phyloP scores from a whole-genome alignment of 2,113 vertebrate species.

The Suncus etruscus region DNA sequence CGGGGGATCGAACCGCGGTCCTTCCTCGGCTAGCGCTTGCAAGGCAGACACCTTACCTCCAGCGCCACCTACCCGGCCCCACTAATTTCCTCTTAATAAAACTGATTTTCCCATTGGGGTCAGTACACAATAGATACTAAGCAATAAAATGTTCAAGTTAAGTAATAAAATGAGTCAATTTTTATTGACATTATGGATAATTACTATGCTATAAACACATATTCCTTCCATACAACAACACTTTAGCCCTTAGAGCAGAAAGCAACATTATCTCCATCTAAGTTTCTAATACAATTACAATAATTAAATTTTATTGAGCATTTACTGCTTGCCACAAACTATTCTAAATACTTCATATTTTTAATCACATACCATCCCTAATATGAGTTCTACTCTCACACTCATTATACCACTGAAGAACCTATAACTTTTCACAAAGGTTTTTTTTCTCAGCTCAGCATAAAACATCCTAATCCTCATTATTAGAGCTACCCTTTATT shows the following conservation, averaged over 20 bases:
- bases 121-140: neutral
- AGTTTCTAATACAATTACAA: neutral
- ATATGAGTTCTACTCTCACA: neutral
- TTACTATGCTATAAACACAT: neutral
- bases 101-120: neutral
- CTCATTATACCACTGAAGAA: slow-evolving; percentile 5
- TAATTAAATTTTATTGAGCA: neutral
- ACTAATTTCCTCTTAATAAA: neutral
- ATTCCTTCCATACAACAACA: neutral
- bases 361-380: neutral
- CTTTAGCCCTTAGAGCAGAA: neutral
- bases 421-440: neutral
- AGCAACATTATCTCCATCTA: neutral
- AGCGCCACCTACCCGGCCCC: too few species aligned
- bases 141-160: slow-evolving; percentile 37
- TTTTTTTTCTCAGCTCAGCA: neutral
- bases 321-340: neutral
- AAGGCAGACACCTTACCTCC: too few species aligned
- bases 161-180: neutral
- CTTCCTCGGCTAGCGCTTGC: too few species aligned
- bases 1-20: too few species aligned
- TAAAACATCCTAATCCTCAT: neutral
- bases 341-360: neutral
- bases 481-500: neutral
- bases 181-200: neutral